Base-by-base conservation (phyloP, 2,113 vertebrate genomes). In the Carassius auratus region DNA sequence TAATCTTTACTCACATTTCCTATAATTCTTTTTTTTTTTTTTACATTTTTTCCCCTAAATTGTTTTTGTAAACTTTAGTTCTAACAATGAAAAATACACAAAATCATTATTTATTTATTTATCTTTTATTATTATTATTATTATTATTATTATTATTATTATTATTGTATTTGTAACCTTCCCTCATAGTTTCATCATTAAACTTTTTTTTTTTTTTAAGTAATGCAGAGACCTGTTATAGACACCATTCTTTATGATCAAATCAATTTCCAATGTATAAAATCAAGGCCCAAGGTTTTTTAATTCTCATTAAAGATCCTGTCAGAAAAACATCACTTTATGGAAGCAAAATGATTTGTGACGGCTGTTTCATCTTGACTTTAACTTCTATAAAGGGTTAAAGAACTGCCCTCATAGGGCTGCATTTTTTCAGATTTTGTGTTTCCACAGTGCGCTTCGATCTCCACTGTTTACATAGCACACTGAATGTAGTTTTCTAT, bases 391-490 rank as follows among this genome's bases (percentile, higher is more conserved):
- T 0, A 48, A 45, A 48, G 59, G n/a, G 38, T 81, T 36, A 55
- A 82, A 69, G 45, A 52, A 50, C 23, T 30, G 48, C 23, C 80
- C 9, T 14, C 12, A 12, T 6, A 36, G 45, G n/a, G 17, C 14
- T 66, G 14, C 23, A 52, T 69, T 50, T 82, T 30, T 81, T 48
- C n/a, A 48, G 36, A 64, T 66, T 64, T 78, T 66, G 21, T 45
- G 45, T 50, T 45, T 36, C n/a, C 74, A 30, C 69, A 42, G 69
- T 62, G 6, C 3, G 23, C 10, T 17, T 81, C 23, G 38, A 50
- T 81, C 38, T 69, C 62, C 80, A 33, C 23, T 71, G 64, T 55
- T 82, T 82, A 68, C 45, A 55, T 36, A 36, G 15, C n/a, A 7
- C 57, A 48, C n/a, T 23, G 45, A 62, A 64, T 64, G 13, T 10